These are phyloP conservation scores for Hirtodrosophila confusa DNA, from an alignment of 2,888 invertebrate species.

Conservation along the genomic window DNA sequence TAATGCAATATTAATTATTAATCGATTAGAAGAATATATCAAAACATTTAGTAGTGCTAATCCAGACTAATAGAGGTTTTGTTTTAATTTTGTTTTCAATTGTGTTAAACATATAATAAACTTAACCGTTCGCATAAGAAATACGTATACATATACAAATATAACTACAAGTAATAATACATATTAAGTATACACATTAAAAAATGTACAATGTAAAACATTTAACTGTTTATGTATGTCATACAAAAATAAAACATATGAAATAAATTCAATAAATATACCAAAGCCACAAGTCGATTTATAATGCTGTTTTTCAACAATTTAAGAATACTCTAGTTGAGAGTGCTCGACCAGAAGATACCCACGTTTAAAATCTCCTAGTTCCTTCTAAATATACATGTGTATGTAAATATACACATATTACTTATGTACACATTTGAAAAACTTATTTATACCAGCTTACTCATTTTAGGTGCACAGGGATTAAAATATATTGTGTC, in stretches of 20 bases:
- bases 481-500: too few species aligned
- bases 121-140: constrained; percentile 58
- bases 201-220: constrained; percentile 78
- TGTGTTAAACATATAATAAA: constrained; percentile 59
- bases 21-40: constrained; percentile 40
- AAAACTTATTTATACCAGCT: too few species aligned
- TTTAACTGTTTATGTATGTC: constrained; percentile 74
- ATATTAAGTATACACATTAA: constrained; percentile 67
- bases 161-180: constrained; percentile 64
- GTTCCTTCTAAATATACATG: too few species aligned
- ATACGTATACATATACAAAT: constrained; percentile 56
- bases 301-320: too few species aligned
- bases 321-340: too few species aligned
- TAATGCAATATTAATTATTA: constrained; percentile 52
- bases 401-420: too few species aligned
- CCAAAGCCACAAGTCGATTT: constrained; percentile 47
- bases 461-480: too few species aligned
- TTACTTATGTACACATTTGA: too few species aligned
- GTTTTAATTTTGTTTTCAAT: constrained; percentile 55
- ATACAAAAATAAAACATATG: constrained; percentile 51
- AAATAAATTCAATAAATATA: constrained; percentile 76
- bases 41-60: constrained; percentile 45
- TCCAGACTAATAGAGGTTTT: constrained; percentile 47
- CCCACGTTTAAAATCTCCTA: too few species aligned
- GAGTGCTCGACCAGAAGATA: too few species aligned